phyloP scores from a whole-genome alignment of 2,797 vertebrate genomes.

The Valencia hispanica region DNA sequence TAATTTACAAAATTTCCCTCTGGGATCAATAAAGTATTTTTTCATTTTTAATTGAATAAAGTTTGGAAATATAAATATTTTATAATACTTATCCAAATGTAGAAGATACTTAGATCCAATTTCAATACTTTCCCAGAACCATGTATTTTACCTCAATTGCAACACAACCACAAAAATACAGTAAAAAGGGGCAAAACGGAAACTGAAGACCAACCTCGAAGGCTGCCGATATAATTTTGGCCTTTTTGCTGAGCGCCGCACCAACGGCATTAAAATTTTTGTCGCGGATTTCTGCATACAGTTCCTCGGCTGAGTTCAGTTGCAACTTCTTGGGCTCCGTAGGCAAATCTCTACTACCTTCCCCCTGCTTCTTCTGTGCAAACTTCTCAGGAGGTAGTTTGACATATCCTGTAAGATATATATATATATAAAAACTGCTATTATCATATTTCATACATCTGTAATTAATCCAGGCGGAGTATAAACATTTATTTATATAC shows the following conservation, averaged over 20 bases:
- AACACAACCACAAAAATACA: not conserved
- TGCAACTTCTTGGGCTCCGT: conserved; percentile 96
- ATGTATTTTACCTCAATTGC: not conserved
- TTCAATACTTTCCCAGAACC: not conserved
- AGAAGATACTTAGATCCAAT: not conserved
- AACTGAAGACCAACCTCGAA: conserved; percentile 87
- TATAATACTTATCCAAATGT: not conserved
- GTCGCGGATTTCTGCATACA: conserved; percentile 96
- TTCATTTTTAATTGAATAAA: too few relatives aligned
- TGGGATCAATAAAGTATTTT: too few relatives aligned
- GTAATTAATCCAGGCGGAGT: not conserved
- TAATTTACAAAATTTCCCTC: too few relatives aligned
- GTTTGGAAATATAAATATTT: not conserved
- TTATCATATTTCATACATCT: not conserved
- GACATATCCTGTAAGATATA: conserved; percentile 85
- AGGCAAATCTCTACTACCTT: conserved; percentile 92
- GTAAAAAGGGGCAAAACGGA: not conserved
- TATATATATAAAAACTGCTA: not conserved
- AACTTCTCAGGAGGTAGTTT: conserved; percentile 98
- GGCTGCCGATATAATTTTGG: conserved; percentile 97
- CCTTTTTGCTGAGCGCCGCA: conserved; percentile 96
- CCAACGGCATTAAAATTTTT: conserved; percentile 99
- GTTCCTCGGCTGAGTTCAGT: conserved; percentile 96
- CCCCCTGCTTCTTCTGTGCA: conserved; percentile 92
- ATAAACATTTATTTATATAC: not conserved